phyloP scores from a whole-genome alignment of 2,113 vertebrate species.

The Tympanuchus pallidicinctus region DNA sequence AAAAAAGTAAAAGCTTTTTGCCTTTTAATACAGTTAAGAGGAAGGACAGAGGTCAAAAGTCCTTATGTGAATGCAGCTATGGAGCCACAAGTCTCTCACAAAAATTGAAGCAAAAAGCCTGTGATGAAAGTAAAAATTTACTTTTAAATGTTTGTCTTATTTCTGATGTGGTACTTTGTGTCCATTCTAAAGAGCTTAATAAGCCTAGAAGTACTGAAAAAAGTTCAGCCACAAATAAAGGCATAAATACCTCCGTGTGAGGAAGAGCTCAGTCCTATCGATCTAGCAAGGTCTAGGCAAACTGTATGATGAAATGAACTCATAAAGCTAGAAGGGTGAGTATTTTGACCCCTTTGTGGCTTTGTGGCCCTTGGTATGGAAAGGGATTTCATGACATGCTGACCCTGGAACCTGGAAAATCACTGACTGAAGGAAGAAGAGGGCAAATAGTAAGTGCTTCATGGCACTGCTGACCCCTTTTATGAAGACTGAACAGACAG shows the following conservation, averaged over 20 bases:
- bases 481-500: background rate
- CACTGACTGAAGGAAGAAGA: background rate
- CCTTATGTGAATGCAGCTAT: background rate
- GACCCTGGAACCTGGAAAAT: background rate
- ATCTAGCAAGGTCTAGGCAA: constrained; percentile 3
- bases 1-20: background rate
- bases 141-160: constrained; percentile 26
- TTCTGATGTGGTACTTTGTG: background rate
- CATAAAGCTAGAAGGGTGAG: background rate
- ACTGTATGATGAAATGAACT: background rate
- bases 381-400: background rate
- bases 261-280: background rate
- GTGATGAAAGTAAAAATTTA: constrained; percentile 6
- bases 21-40: constrained; percentile 20
- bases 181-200: constrained; percentile 1
- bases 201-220: constrained; percentile 13
- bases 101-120: constrained; percentile 3
- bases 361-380: background rate
- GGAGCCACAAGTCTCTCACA: background rate
- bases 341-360: background rate
- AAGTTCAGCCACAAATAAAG: background rate
- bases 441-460: background rate
- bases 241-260: background rate
- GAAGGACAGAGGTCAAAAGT: constrained; percentile 27
- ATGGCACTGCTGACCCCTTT: background rate